Percentiles rank a stretch among this genome's conserved stretches.
Conservation (phyloP, 2,797 vertebrate species). For the Acrocephalus scirpaceus region DNA sequence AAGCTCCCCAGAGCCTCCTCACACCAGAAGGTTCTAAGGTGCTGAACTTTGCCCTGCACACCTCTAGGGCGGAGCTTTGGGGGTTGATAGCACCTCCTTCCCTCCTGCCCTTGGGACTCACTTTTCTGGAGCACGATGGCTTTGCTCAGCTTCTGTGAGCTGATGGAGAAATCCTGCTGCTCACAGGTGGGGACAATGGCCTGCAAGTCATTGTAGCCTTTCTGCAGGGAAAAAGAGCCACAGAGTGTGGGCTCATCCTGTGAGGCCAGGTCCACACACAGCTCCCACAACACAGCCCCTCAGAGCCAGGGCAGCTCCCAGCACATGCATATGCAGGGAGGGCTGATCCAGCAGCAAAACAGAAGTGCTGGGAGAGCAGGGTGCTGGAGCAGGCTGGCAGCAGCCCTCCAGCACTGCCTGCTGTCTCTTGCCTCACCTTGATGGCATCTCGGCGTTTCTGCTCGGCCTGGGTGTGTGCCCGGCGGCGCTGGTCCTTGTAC, state of each 20-base stretch:
- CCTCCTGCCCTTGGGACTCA: conserved; percentile 68
- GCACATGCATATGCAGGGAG: background rate
- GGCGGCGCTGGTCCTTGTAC: conserved; percentile 91
- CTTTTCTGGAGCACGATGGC: conserved; percentile 96
- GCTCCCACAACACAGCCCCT: rapidly evolving
- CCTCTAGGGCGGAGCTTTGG: rapidly evolving
- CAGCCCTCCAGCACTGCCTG: background rate
- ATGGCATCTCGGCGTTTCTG: conserved; percentile 95
- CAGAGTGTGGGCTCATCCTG: background rate
- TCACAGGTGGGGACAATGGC: conserved; percentile 95
- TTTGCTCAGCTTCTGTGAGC: conserved; percentile 96
- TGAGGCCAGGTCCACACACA: background rate
- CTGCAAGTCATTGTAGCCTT: conserved; percentile 97
- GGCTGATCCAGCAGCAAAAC: background rate
- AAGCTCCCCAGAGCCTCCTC: background rate
- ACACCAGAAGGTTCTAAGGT: background rate
- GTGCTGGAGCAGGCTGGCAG: background rate
- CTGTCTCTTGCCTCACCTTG: conserved; percentile 79
- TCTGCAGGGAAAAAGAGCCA: conserved; percentile 76
- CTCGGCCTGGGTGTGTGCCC: conserved; percentile 94
- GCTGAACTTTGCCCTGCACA: background rate
- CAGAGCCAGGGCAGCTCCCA: background rate
- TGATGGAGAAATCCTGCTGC: conserved; percentile 92
- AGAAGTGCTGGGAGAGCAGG: background rate
- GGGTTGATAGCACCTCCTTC: background rate